A percentile compares a stretch with the other conserved stretches of the same genome.
Conservation (phyloP, 2,888 invertebrate genomes). For the Mythimna ferrago region DNA sequence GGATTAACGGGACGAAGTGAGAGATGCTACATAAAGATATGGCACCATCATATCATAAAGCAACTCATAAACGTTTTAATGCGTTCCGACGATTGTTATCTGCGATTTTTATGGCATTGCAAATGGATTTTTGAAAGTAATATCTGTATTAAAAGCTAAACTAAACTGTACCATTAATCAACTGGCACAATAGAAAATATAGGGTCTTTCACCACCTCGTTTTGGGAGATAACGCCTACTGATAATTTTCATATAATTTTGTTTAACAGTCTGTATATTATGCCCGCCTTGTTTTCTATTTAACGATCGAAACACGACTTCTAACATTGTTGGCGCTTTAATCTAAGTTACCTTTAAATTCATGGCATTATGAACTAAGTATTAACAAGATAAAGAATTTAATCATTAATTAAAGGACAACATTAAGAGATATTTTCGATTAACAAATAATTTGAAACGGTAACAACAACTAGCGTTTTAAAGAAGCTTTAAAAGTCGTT, state of each 20-base stretch:
- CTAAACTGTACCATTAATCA: constrained; percentile 76
- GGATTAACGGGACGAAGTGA: constrained; percentile 75
- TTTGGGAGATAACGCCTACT: constrained; percentile 50
- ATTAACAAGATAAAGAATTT: constrained; percentile 8
- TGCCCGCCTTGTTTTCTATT: constrained; percentile 44
- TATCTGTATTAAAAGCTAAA: constrained; percentile 80
- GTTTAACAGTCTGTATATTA: constrained; percentile 22
- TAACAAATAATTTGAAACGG: constrained; percentile 8
- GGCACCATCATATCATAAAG: constrained; percentile 78
- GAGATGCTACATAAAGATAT: constrained; percentile 86
- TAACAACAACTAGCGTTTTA: constrained; percentile 4
- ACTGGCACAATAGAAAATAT: constrained; percentile 72
- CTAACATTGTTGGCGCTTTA: constrained; percentile 16
- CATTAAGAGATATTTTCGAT: constrained; percentile 8
- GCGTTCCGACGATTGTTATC: constrained; percentile 84
- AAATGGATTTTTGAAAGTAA: constrained; percentile 86
- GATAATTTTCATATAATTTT: constrained; percentile 54
- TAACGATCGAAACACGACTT: constrained; percentile 40
- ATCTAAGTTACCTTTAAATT: constrained; percentile 20
- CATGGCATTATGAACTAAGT: constrained; percentile 9
- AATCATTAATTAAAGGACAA: constrained; percentile 22
- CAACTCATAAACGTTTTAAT: constrained; percentile 84
- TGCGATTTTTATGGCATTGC: constrained; percentile 83
- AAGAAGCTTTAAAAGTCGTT: constrained; percentile 19
- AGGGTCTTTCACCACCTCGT: constrained; percentile 62